phyloP scores from a whole-genome alignment of 1,140 invertebrate genomes.

The Drosophila oshimai region DNA sequence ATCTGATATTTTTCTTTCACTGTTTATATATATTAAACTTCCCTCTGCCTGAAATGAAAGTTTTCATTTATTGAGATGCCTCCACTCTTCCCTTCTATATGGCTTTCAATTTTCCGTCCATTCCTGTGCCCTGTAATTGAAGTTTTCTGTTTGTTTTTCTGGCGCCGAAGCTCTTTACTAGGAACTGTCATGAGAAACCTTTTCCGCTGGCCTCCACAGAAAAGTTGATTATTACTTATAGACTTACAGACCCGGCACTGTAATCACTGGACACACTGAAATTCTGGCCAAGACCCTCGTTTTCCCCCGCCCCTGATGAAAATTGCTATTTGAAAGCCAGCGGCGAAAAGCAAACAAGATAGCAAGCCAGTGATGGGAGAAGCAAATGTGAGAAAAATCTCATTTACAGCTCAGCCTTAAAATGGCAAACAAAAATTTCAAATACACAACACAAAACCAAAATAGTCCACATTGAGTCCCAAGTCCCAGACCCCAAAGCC shows the following conservation, averaged over 20 bases:
- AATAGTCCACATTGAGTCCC: neutral
- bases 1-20: neutral
- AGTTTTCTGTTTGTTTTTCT: slow-evolving; percentile 45
- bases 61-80: slow-evolving; percentile 27
- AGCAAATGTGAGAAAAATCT: slow-evolving; percentile 53
- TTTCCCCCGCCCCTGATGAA: slow-evolving; percentile 1
- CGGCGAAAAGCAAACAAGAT: slow-evolving; percentile 16
- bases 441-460: slow-evolving; percentile 17
- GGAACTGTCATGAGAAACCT: slow-evolving; percentile 41
- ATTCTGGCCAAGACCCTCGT: neutral
- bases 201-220: slow-evolving; percentile 14
- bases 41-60: slow-evolving; percentile 19
- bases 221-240: slow-evolving; percentile 51
- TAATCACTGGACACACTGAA: slow-evolving; percentile 27
- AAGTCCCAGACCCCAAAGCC: slow-evolving; percentile 24
- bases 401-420: slow-evolving; percentile 37
- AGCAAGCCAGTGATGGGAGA: slow-evolving; percentile 1
- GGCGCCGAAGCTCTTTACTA: neutral
- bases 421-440: slow-evolving; percentile 40
- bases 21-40: neutral
- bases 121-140: slow-evolving; percentile 30
- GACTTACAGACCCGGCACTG: slow-evolving; percentile 28
- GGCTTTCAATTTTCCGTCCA: slow-evolving; percentile 19
- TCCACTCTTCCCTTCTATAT: neutral
- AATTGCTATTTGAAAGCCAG: slow-evolving; percentile 54